These are phyloP conservation scores for Casuarius casuarius DNA, from an alignment of 2,113 vertebrate species.

Conservation along the genomic window DNA sequence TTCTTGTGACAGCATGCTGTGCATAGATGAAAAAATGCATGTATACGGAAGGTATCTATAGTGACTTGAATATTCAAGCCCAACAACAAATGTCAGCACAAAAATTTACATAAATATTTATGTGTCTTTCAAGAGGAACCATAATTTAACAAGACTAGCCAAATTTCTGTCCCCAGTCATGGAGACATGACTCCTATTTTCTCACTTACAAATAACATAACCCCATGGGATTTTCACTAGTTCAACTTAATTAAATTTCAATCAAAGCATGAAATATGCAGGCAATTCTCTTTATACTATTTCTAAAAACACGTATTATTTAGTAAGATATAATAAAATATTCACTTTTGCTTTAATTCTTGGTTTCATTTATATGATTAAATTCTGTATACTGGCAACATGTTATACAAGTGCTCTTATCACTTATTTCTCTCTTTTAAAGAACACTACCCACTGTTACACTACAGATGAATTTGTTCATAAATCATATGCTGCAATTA, in stretches of 20 bases:
- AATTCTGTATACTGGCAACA: not conserved
- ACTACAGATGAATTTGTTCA: not conserved
- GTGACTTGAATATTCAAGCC: not conserved
- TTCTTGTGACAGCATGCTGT: not conserved
- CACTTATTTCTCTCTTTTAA: not conserved
- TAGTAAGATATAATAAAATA: not conserved
- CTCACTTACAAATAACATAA: conserved; percentile 40
- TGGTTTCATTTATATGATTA: not conserved
- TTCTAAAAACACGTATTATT: not conserved
- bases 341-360: not conserved
- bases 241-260: conserved; percentile 63
- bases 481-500: not conserved
- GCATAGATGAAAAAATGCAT: not conserved
- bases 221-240: conserved; percentile 23
- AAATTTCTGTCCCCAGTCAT: conserved; percentile 18
- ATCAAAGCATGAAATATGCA: conserved; percentile 43
- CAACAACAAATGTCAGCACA: conserved; percentile 6
- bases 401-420: not conserved
- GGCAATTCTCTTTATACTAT: not conserved
- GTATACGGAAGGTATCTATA: not conserved
- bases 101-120: conserved; percentile 49
- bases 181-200: conserved; percentile 19
- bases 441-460: not conserved
- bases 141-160: not conserved
- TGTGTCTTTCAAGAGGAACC: not conserved